Conservation (phyloP, 1,140 invertebrate species). For the Coptotermes formosanus region DNA sequence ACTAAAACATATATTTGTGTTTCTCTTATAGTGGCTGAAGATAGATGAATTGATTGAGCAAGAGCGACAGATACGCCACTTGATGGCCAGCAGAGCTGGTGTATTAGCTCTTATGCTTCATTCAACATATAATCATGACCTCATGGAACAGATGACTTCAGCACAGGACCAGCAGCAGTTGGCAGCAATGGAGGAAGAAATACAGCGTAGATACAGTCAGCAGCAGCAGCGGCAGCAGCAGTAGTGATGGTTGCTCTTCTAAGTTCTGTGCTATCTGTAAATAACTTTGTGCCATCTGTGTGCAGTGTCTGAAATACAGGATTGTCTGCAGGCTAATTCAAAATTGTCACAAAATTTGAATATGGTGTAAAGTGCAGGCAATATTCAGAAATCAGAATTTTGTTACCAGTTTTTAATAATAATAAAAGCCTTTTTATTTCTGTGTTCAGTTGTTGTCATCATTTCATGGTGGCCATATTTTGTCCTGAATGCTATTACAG, state of each 20-base stretch:
- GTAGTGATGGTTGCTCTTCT: neutral
- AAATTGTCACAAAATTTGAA: no score
- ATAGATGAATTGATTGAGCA: conserved; percentile 95
- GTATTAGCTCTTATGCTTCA: conserved; percentile 91
- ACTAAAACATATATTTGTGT: neutral
- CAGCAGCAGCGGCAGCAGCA: conserved; percentile 30
- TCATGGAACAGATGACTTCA: conserved; percentile 68
- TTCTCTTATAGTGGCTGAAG: conserved; percentile 76
- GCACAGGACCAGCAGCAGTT: conserved; percentile 46
- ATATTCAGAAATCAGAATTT: no score
- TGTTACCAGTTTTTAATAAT: no score
- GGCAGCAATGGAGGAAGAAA: conserved; percentile 50
- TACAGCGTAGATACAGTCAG: conserved; percentile 46
- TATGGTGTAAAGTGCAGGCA: no score
- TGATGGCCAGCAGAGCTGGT: conserved; percentile 85
- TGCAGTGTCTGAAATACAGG: no score
- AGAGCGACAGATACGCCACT: conserved; percentile 81
- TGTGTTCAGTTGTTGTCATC: no score
- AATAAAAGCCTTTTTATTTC: no score
- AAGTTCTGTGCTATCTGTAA: no score
- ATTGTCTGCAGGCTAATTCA: no score
- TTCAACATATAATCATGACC: conserved; percentile 91
- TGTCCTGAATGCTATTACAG: no score
- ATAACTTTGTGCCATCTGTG: no score
- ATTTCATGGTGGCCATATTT: no score